Base-by-base conservation (phyloP, 2,113 vertebrate species). In the Pyrgilauda ruficollis region DNA sequence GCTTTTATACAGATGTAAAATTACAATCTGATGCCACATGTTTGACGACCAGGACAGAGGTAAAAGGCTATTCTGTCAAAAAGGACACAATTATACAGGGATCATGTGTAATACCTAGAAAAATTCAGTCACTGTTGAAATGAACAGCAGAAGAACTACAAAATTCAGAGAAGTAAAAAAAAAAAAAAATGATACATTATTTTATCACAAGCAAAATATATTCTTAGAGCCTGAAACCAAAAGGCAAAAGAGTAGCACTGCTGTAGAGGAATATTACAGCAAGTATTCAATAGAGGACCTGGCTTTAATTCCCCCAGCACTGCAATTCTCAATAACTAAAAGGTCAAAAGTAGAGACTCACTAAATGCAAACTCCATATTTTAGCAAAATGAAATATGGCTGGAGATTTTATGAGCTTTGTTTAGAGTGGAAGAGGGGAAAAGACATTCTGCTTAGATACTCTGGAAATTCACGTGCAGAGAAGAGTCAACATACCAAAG, bases 41-140 rank as follows among this genome's bases (percentile, higher is more conserved):
- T 90, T 96, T 96, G 89, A 97, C 97, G 91, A 96, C n/a, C 12
- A 73, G 73, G 84, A 76, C 84, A 95, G 69, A 87, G 31, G 73
- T 94, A 87, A 95, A 94, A 93, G 17, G n/a, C 44, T 78, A 6
- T 68, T 79, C 47, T 75, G 31, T 83, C 49, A 59, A 58, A 91
- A 89, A 62, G 16, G 27, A 44, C 52, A 77, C 24, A 90, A 20
- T 85, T 95, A 82, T 12, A 53, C 14, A 50, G 33, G 41, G 41
- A 88, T 80, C 46, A 46, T 14, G 11, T 27, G 44, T 39, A 91
- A 92, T 43, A 63, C 12, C 31, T 49, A 56, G 64, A 44, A 95
- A 93, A 87, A 88, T 43, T 68, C 28, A 70, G 53, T 37, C 55
- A 66, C 62, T 78, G 31, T 28, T 74, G 41, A 86, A 94, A 58